Percentiles rank a stretch among this genome's conserved stretches.
Evolutionary conservation across 1,140 invertebrate genomes (phyloP).

Genomic region (Pissodes strobi): DNA sequence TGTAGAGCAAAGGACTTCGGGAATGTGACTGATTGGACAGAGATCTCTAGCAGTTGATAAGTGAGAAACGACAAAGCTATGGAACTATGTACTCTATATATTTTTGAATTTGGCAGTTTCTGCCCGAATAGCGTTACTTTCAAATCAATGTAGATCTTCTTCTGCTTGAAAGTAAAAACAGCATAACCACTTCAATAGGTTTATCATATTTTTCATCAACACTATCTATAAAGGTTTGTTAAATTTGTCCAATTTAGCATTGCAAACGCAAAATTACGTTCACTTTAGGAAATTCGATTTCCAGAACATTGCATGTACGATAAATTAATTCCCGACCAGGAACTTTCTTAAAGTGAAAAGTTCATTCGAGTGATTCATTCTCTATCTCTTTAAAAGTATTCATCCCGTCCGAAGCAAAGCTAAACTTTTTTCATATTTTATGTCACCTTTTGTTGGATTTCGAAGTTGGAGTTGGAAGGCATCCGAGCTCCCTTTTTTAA

Average conservation of each 20-base stretch:
- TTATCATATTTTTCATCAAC: too few relatives aligned
- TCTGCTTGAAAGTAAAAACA: too few relatives aligned
- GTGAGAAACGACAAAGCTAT: too few relatives aligned
- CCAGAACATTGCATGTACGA: conserved; percentile 1
- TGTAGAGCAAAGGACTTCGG: too few relatives aligned
- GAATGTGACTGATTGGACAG: too few relatives aligned
- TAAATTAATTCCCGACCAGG: conserved; percentile 13
- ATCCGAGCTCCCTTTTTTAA: conserved; percentile 15
- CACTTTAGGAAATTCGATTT: conserved; percentile 5
- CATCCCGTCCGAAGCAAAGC: conserved; percentile 23
- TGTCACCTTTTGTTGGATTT: conserved; percentile 21
- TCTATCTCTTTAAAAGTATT: conserved; percentile 25
- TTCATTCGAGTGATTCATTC: conserved; percentile 17
- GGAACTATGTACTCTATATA: too few relatives aligned
- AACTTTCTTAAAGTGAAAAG: conserved; percentile 24
- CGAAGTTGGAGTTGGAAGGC: conserved; percentile 3
- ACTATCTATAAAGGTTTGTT: too few relatives aligned
- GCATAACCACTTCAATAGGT: too few relatives aligned
- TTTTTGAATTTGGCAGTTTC: too few relatives aligned
- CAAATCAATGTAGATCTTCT: too few relatives aligned
- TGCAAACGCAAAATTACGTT: conserved; percentile 4
- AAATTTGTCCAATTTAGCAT: conserved; percentile 3
- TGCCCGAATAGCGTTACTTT: too few relatives aligned
- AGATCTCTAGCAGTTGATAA: too few relatives aligned
- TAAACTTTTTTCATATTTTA: conserved; percentile 29